Evolutionary conservation across 1,140 invertebrate species (phyloP), one percentile per base, ranked within the genome.

Genomic region (Diploscapter pachys): DNA sequence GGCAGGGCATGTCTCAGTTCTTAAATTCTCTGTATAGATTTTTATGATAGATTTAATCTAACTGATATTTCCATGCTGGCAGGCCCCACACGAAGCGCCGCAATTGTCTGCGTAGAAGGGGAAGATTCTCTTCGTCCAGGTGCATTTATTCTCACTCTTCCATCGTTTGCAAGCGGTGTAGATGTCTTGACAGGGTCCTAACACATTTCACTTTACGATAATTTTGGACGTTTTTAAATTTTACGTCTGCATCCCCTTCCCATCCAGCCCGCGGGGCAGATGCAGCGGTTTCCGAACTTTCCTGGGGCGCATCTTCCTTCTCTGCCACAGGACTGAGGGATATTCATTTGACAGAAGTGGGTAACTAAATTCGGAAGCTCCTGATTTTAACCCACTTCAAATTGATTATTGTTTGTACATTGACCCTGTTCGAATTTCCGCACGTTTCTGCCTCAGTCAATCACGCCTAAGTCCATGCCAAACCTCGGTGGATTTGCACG

Each of bases 161-260:
- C 82, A 83, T 6, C 77, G 64, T 0, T 63, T 76, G 52, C 82
- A 83, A 56, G 75, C 80, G 54, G 72, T 64, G 71, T 85, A 83
- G 11, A 85, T 71, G 57, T 85, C 82, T 69, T 85, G 83, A 71
- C 82, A 83, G 11, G 83, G 83, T 61, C 82, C 83, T 85, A 55
- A 56, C 79, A 63, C 13, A 53, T 4, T 6, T 31, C 13, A 55
- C n/a, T 63, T 3, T 63, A 31, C 48, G 5, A 4, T 50, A 52
- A 64, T 3, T 31, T 61, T n/a, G 9, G 57, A 4, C 51, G 49
- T 69, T 69, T 4, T 2, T 4, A 62, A 62, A 4, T 52, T 76
- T 70, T 63, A 83, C 81, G 62, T 73, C 59, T 49, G 65, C 81
- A 83, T 70, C 70, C 57, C 48, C 57, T 64, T 8, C 81, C 81